Conservation (phyloP, 2,113 vertebrate genomes). For the Bombycilla garrulus region DNA sequence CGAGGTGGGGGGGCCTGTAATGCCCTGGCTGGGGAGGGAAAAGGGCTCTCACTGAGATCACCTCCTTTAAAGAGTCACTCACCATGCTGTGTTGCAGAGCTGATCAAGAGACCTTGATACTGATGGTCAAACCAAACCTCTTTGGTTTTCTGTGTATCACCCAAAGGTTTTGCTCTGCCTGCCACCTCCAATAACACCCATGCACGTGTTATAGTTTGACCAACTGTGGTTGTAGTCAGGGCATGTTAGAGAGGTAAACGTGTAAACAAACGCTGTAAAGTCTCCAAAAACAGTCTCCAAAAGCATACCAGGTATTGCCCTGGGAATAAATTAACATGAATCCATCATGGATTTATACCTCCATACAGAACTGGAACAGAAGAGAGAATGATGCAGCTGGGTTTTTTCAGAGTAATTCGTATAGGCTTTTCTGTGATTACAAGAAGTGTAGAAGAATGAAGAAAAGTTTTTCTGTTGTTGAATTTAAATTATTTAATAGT, state of each 20-base stretch:
- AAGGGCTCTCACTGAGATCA: rapidly evolving
- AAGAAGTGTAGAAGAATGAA: background rate
- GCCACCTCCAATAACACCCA: rapidly evolving
- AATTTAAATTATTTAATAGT: background rate
- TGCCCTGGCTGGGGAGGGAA: background rate
- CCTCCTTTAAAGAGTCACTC: background rate
- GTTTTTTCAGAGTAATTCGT: background rate
- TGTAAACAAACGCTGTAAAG: background rate
- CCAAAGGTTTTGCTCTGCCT: background rate
- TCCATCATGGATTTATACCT: background rate
- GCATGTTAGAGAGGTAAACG: background rate
- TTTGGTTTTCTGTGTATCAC: rapidly evolving
- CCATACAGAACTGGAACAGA: background rate
- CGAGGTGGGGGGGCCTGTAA: no score
- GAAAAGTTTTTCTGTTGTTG: background rate
- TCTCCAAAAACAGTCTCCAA: background rate
- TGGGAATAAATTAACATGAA: background rate
- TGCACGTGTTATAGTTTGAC: rapidly evolving
- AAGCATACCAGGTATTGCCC: rapidly evolving
- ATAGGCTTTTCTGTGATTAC: background rate
- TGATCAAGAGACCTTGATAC: background rate
- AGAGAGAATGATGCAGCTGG: background rate
- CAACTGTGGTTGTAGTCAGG: background rate
- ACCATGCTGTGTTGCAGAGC: rapidly evolving
- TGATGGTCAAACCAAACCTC: rapidly evolving